Conservation (phyloP, 2,797 vertebrate genomes). For the Gallirallus australis region DNA sequence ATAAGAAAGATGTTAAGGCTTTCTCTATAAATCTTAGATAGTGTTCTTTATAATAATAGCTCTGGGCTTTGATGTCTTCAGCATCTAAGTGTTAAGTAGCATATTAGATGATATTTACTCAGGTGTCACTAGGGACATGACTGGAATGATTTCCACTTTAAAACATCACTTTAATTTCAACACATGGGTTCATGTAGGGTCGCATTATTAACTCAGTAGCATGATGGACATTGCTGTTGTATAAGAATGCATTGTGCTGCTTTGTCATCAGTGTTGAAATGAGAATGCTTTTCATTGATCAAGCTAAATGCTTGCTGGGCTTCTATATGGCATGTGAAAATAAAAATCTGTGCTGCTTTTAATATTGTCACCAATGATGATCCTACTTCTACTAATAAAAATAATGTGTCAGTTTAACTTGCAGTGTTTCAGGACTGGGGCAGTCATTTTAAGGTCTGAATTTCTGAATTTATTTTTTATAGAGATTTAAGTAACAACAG, state of each 20-base stretch:
- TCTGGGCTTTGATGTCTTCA: conserved; percentile 10
- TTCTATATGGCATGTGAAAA: conserved; percentile 37
- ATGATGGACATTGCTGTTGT: conserved; percentile 29
- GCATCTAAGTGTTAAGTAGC: background rate
- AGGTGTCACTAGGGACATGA: conserved; percentile 1
- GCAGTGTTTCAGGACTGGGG: background rate
- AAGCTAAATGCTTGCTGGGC: background rate
- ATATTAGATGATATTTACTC: background rate
- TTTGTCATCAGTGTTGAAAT: conserved; percentile 36
- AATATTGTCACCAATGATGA: background rate
- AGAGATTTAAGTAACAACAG: conserved; percentile 99
- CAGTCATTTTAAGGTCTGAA: conserved; percentile 23
- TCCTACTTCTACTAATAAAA: conserved; percentile 14
- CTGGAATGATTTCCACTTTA: background rate
- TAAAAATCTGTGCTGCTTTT: conserved; percentile 7
- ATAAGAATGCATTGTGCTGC: background rate
- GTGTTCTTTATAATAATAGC: background rate
- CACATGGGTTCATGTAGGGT: background rate
- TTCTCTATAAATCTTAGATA: background rate
- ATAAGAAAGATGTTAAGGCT: background rate
- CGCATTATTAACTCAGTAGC: conserved; percentile 33
- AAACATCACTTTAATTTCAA: conserved; percentile 14
- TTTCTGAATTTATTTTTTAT: conserved; percentile 83
- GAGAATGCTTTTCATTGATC: conserved; percentile 4
- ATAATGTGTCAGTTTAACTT: conserved; percentile 26